Percentiles rank a stretch among this genome's conserved stretches.
Conservation (phyloP, 2,888 invertebrate species). For the Ashinkailepas kermadecensis region DNA sequence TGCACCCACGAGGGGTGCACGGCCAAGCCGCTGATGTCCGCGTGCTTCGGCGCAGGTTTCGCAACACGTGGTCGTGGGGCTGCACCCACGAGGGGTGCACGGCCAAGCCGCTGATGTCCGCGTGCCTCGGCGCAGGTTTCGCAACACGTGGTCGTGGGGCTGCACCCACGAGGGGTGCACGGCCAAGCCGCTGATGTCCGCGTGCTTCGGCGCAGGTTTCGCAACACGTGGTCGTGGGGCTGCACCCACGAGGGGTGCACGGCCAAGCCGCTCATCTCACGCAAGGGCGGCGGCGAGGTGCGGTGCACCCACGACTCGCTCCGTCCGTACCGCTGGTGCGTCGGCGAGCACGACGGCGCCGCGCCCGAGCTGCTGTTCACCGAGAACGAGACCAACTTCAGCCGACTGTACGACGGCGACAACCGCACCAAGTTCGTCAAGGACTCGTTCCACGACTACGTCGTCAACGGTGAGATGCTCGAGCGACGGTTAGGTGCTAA, state of each 20-base stretch:
- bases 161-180: slow-evolving; percentile 39
- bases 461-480: not conserved
- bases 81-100: slow-evolving; percentile 39
- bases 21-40: too few relatives aligned
- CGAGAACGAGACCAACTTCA: slow-evolving; percentile 41
- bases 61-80: slow-evolving; percentile 38
- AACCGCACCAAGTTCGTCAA: slow-evolving; percentile 18
- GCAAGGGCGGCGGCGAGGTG: slow-evolving; percentile 33
- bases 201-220: too few relatives aligned
- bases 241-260: slow-evolving; percentile 39
- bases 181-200: slow-evolving; percentile 37
- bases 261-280: slow-evolving; percentile 37
- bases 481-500: not conserved
- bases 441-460: slow-evolving; percentile 4
- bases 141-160: slow-evolving; percentile 38
- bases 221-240: slow-evolving; percentile 38
- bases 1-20: slow-evolving; percentile 39
- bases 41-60: too few relatives aligned
- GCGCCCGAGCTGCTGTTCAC: slow-evolving; percentile 39
- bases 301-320: slow-evolving; percentile 37
- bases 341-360: slow-evolving; percentile 19
- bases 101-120: slow-evolving; percentile 33
- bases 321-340: slow-evolving; percentile 33
- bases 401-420: slow-evolving; percentile 35
- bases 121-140: too few relatives aligned